Conservation (phyloP, 2,797 vertebrate genomes). For the Numenius phaeopus region DNA sequence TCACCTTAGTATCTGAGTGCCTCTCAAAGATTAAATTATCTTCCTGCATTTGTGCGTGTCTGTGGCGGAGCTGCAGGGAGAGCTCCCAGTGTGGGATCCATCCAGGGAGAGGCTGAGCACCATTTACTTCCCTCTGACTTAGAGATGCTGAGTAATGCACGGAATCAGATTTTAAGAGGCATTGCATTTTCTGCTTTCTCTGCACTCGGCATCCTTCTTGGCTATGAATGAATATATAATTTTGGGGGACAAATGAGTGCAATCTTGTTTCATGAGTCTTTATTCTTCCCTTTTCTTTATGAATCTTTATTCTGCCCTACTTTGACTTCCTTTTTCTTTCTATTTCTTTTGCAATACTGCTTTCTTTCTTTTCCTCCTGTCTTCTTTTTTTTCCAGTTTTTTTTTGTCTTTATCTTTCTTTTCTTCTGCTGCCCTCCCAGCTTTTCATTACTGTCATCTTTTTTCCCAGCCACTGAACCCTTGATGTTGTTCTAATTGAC, state of each 20-base stretch:
- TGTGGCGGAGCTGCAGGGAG: not conserved
- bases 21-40: not conserved
- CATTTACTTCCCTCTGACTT: not conserved
- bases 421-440: conserved; percentile 70
- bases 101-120: not conserved
- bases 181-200: not conserved
- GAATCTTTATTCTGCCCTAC: conserved; percentile 2
- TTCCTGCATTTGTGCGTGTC: not conserved
- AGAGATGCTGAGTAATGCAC: not conserved
- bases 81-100: not conserved
- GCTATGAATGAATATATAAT: conserved; percentile 6
- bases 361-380: not conserved
- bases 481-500: conserved; percentile 82
- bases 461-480: conserved; percentile 79
- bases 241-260: not conserved
- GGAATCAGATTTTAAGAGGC: not conserved
- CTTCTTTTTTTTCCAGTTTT: not conserved
- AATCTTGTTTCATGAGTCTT: conserved; percentile 6
- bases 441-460: conserved; percentile 82
- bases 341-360: not conserved
- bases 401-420: conserved; percentile 60
- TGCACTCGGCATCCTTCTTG: not conserved
- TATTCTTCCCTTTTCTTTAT: not conserved
- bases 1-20: not conserved
- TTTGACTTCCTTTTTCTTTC: not conserved